phyloP scores from a whole-genome alignment of 1,140 invertebrate species.

The Drosophila orena region DNA sequence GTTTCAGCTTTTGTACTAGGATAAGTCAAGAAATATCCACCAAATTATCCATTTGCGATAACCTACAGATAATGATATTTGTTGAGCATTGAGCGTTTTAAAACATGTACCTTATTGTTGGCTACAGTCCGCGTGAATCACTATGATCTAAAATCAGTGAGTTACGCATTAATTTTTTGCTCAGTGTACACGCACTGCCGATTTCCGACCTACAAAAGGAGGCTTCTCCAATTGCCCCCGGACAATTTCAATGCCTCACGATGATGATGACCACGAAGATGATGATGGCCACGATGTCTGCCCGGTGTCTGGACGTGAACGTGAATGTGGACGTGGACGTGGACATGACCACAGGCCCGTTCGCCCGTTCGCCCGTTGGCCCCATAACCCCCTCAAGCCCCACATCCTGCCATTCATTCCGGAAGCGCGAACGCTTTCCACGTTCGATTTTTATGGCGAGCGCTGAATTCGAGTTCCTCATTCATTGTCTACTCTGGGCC shows the following conservation, averaged over 20 bases:
- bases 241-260: conserved; percentile 49
- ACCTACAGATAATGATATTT: too few species aligned
- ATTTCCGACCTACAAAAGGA: conserved; percentile 68
- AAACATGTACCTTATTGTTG: too few species aligned
- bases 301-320: conserved; percentile 70
- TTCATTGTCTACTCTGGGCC: conserved; percentile 61
- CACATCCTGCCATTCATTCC: conserved; percentile 33
- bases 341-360: conserved; percentile 21
- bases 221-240: conserved; percentile 28
- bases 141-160: background rate
- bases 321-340: conserved; percentile 42
- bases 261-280: conserved; percentile 47
- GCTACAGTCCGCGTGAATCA: too few species aligned
- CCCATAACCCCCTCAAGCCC: background rate
- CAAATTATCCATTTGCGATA: too few species aligned
- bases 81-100: too few species aligned
- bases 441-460: conserved; percentile 79
- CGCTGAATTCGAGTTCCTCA: conserved; percentile 72
- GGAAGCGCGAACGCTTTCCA: conserved; percentile 62
- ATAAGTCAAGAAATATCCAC: too few species aligned
- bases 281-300: conserved; percentile 54
- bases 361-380: background rate
- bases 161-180: background rate
- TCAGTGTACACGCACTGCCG: conserved; percentile 47
- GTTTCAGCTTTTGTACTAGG: background rate